Evolutionary conservation across 2,113 vertebrate genomes (phyloP).

Genomic region (Chionodraco myersi): DNA sequence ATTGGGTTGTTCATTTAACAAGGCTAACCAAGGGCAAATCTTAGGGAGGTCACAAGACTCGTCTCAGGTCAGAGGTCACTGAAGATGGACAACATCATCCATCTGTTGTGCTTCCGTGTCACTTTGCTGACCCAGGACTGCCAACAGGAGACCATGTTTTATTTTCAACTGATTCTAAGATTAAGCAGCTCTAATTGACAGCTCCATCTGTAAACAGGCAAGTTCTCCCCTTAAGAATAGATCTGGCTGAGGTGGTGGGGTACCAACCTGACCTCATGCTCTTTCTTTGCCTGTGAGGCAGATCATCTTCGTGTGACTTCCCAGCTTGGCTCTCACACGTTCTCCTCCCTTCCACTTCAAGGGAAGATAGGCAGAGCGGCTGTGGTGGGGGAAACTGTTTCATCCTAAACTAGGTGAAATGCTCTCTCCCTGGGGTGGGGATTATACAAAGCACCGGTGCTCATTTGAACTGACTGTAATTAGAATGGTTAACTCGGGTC

Average conservation of each 20-base stretch:
- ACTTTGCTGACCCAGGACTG: conserved; percentile 21
- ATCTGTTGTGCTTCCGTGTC: conserved; percentile 60
- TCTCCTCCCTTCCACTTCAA: conserved; percentile 12
- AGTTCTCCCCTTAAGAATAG: conserved; percentile 20
- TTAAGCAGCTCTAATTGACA: conserved; percentile 47
- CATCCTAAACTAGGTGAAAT: conserved; percentile 72
- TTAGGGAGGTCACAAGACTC: conserved; percentile 18
- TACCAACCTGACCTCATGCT: conserved; percentile 3
- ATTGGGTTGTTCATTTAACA: conserved; percentile 18
- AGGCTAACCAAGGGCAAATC: conserved; percentile 34
- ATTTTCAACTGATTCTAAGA: conserved; percentile 21
- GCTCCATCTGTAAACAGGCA: conserved; percentile 53
- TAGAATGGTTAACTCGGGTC: conserved; percentile 86
- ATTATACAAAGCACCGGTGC: conserved; percentile 83
- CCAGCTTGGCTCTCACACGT: conserved; percentile 9
- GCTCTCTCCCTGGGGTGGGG: conserved; percentile 73
- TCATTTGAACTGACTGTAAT: conserved; percentile 83
- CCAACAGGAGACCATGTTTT: conserved; percentile 28
- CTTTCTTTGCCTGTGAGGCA: conserved; percentile 16
- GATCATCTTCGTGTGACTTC: background rate
- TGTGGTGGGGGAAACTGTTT: conserved; percentile 63
- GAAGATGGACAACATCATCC: conserved; percentile 48
- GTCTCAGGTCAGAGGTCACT: conserved; percentile 33
- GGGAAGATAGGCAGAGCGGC: background rate
- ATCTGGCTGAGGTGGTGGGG: conserved; percentile 7